Evolutionary conservation across 2,113 vertebrate genomes (phyloP).

Genomic region (Cranoglanis bouderius): DNA sequence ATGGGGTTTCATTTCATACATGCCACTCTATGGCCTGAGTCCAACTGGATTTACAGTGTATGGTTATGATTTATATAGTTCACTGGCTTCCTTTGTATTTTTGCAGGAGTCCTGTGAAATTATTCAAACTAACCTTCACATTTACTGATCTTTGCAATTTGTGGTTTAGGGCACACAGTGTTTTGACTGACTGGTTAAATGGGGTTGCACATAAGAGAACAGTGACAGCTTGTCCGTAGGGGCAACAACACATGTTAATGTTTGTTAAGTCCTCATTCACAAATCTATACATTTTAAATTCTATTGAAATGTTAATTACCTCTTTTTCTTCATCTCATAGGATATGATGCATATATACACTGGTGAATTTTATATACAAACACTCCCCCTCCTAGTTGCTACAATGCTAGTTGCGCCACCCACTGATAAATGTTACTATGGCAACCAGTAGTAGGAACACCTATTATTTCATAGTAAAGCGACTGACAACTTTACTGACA

Average conservation of each 20-base stretch:
- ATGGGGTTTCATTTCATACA: conserved; percentile 30
- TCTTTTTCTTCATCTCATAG: no score
- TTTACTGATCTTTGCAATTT: conserved; percentile 29
- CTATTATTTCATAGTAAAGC: no score
- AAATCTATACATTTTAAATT: no score
- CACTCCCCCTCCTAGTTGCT: no score
- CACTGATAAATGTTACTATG: no score
- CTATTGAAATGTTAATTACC: not conserved
- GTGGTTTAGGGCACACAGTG: not conserved
- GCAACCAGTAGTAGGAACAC: no score
- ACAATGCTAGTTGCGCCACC: no score
- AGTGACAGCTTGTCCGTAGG: not conserved
- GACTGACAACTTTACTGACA: no score
- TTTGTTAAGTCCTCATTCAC: not conserved
- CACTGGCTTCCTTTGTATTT: not conserved
- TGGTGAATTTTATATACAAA: no score
- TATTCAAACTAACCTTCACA: conserved; percentile 28
- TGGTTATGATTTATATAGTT: not conserved
- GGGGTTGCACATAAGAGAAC: not conserved
- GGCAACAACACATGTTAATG: not conserved
- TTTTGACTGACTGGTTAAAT: conserved; percentile 16
- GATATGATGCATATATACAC: no score
- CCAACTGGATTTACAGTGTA: conserved; percentile 17
- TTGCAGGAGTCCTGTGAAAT: conserved; percentile 12
- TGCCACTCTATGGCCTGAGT: not conserved